phyloP scores from a whole-genome alignment of 2,888 invertebrate species.

The Watsonalla cultraria region DNA sequence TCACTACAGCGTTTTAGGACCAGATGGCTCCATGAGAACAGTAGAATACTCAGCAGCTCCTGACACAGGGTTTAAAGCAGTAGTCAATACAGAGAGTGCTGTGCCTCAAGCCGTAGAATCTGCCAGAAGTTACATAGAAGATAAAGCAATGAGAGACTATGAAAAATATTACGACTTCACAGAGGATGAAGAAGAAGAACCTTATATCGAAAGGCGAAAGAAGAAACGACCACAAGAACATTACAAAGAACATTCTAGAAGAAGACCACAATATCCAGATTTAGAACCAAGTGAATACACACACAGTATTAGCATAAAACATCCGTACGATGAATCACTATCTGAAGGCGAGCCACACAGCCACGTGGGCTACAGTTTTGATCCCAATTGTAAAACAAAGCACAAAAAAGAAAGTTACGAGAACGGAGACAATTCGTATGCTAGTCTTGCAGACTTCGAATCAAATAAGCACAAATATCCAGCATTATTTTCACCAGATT shows the following conservation, averaged over 20 bases:
- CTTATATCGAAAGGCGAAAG: conserved; percentile 43
- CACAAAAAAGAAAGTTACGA: conserved; percentile 48
- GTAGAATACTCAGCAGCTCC: conserved; percentile 81
- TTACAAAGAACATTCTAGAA: conserved; percentile 46
- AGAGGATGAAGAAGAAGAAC: conserved; percentile 51
- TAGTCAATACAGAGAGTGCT: conserved; percentile 73
- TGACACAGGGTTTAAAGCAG: conserved; percentile 76
- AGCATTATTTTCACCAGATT: conserved; percentile 29
- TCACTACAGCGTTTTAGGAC: conserved; percentile 83
- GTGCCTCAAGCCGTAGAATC: conserved; percentile 18
- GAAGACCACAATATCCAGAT: conserved; percentile 53
- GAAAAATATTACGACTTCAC: conserved; percentile 55
- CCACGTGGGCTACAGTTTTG: conserved; percentile 55
- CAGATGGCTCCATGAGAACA: conserved; percentile 80
- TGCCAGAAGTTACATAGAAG: conserved; percentile 37
- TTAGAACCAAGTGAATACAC: conserved; percentile 62
- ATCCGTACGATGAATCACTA: conserved; percentile 49
- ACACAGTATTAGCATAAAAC: conserved; percentile 61
- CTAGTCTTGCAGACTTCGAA: conserved; percentile 45
- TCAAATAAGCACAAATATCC: conserved; percentile 49
- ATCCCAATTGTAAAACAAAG: conserved; percentile 65
- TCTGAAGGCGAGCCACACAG: conserved; percentile 47
- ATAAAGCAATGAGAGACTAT: conserved; percentile 58
- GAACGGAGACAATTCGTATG: conserved; percentile 37
- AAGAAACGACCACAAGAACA: conserved; percentile 45